Base-by-base conservation (phyloP, 2,888 invertebrate genomes). In the Andrena praecox region DNA sequence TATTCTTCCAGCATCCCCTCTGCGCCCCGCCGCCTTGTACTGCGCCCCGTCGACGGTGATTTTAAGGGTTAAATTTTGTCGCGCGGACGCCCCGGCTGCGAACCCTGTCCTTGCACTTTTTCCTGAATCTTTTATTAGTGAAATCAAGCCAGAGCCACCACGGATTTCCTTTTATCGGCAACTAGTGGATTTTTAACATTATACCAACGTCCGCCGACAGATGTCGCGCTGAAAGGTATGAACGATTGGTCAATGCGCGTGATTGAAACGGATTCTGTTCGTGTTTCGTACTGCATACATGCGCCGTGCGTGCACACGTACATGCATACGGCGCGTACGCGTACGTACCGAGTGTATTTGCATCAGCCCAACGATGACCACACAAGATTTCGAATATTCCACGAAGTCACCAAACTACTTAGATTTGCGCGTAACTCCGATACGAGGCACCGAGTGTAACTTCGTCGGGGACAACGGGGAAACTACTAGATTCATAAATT, bases 121-220 rank as follows among this genome's bases (percentile, higher is more conserved):
- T 77, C 42, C 52, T 63, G 33, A 27, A 77, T 60, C 54, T 78
- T 77, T 77, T 80, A 85, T 69, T 74, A 27, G 77, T 71, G 73
- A 84, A 79, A 81, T 78, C 80, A 80, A 85, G 82, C 59, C 77
- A 78, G 72, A 89, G 87, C 80, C 86, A 86, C 87, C 82, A 89
- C 92, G 90, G 88, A 92, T 92, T 92, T 92, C 92, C 92, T 92
- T 91, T 92, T 92, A 91, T 91, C 92, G 91, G 89, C 92, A 89
- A 90, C 87, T 87, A 87, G 87, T 83, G 85, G 82, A 89, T 87
- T 91, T 91, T 89, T 90, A 66, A 84, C 79, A 56, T 82, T 66
- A 69, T 90, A 77, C 80, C 42, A 7, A 16, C 24, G 50, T 72
- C 59, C 68, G 68, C 75, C 82, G 67, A 63, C 33, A 91, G 91